phyloP scores from a whole-genome alignment of 2,113 vertebrate species.

The Aldabrachelys gigantea region DNA sequence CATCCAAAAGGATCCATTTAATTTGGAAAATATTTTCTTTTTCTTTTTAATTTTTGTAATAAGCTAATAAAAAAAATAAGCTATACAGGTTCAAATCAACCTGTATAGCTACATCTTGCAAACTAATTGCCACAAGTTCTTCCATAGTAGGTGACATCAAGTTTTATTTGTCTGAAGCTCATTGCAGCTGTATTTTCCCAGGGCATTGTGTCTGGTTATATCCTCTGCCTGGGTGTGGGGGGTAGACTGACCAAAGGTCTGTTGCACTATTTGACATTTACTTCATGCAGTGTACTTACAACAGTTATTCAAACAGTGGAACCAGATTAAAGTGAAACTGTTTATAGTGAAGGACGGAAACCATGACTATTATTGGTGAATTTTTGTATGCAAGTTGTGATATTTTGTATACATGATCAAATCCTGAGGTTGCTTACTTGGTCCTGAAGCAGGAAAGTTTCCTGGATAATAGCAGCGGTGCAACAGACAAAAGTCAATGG shows the following conservation, averaged over 20 bases:
- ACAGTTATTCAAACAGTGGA: neutral
- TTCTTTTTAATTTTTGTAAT: neutral
- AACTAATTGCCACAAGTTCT: neutral
- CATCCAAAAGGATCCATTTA: neutral
- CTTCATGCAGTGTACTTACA: neutral
- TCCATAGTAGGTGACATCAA: neutral
- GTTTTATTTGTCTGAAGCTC: neutral
- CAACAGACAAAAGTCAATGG: neutral
- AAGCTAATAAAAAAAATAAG: neutral
- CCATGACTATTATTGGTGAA: fast-evolving
- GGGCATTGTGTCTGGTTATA: neutral
- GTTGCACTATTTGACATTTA: neutral
- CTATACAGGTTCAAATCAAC: neutral
- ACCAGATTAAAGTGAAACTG: fast-evolving
- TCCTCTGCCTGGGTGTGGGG: neutral
- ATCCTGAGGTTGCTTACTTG: fast-evolving
- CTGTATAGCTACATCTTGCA: neutral
- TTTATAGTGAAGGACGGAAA: neutral
- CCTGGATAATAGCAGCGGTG: neutral
- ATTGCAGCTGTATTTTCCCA: neutral
- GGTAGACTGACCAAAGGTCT: neutral
- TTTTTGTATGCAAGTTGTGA: fast-evolving
- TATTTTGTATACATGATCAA: neutral
- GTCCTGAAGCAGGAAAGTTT: fast-evolving
- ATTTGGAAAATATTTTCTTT: neutral